Evolutionary conservation across 2,113 vertebrate species (phyloP), one percentile per base, ranked within the genome.

Genomic region (Solenodon paradoxus): DNA sequence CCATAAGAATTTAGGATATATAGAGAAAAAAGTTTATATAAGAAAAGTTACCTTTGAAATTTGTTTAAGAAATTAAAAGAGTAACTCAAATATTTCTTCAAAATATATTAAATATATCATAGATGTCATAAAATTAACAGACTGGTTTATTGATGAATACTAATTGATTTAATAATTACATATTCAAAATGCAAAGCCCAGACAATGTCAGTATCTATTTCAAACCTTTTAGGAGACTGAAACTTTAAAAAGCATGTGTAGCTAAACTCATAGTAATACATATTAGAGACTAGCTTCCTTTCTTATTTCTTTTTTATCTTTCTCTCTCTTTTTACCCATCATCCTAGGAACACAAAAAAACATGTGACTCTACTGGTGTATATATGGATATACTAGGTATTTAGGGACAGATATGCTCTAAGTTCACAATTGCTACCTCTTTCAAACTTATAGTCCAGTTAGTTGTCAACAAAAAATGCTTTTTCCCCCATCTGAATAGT

Each of bases 21-120:
- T 0, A 26, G 4, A 69, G 28, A 47, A 8, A 92, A 85, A 59
- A 7, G 17, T 64, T 90, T 5, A 90, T 11, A 49, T 47, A 77
- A 7, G 3, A 32, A 80, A 92, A 40, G 7, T 26, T 16, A 5
- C 7, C 15, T 53, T 49, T 77, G 59, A 42, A 32, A 49, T 57
- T 72, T 88, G n/a, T n/a, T 57, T 53, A 53, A 66, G 30, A 81
- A 16, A 35, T 77, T 95, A 64, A 51, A 93, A 92, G n/a, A 82
- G 35, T 47, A 53, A 28, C 20, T 75, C 22, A 53, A 85, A 74
- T n/a, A 55, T 10, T n/a, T 9, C 42, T 61, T 66, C 3, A 49
- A 64, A 45, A 59, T 40, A 7, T n/a, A 61, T 38, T 59, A 88
- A 57, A 38, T 19, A 81, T 40, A 59, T 19, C 15, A 59, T 69